A percentile compares a stretch with the other conserved stretches of the same genome.
phyloP scores from a whole-genome alignment of 2,113 vertebrate genomes.

The Lepisosteus oculatus region DNA sequence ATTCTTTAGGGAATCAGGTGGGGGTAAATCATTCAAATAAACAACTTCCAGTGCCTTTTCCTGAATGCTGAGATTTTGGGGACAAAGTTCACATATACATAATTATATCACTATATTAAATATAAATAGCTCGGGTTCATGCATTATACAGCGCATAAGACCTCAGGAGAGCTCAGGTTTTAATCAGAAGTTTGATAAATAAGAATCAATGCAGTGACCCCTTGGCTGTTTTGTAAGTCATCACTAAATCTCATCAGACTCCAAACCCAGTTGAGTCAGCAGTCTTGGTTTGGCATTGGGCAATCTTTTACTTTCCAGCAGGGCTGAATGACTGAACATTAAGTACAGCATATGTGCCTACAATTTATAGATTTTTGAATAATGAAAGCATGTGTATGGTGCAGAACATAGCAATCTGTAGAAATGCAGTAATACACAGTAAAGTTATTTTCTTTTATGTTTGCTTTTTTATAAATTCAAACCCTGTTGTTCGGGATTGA shows the following conservation, averaged over 20 bases:
- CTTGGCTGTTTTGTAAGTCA: constrained; percentile 1
- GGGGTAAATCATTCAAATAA: neutral
- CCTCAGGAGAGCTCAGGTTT: neutral
- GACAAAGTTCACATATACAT: too few relatives aligned
- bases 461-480: too few relatives aligned
- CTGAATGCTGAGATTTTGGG: neutral
- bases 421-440: too few relatives aligned
- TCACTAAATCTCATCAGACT: neutral
- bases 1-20: neutral
- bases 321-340: too few relatives aligned
- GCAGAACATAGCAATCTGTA: too few relatives aligned
- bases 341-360: too few relatives aligned
- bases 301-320: neutral
- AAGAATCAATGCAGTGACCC: neutral
- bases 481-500: too few relatives aligned
- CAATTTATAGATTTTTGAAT: too few relatives aligned
- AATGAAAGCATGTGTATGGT: too few relatives aligned
- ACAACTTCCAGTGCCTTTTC: neutral
- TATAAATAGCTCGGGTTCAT: neutral
- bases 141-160: constrained; percentile 6
- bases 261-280: neutral
- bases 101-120: too few relatives aligned
- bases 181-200: neutral
- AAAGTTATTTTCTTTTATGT: too few relatives aligned
- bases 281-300: neutral